Percentiles rank a stretch among this genome's conserved stretches.
phyloP scores from a whole-genome alignment of 2,888 invertebrate genomes.

The Drosophila meridiana region DNA sequence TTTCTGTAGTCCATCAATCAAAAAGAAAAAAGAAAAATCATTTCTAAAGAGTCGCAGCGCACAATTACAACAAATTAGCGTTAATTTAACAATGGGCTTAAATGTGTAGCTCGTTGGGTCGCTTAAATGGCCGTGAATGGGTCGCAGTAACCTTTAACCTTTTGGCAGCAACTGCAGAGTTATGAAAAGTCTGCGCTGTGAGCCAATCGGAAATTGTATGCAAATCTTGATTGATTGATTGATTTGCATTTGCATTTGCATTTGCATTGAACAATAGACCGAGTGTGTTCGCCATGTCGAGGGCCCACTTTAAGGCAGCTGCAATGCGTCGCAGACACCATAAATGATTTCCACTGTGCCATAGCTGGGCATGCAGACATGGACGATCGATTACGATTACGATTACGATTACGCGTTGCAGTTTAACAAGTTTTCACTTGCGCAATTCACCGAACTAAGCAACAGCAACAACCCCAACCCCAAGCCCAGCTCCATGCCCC shows the following conservation, averaged over 20 bases:
- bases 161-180: background rate
- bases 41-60: constrained; percentile 42
- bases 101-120: background rate
- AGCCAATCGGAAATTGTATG: constrained; percentile 68
- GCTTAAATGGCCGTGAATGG: constrained; percentile 30
- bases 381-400: constrained; percentile 22
- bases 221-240: constrained; percentile 64
- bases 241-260: constrained; percentile 40
- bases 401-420: constrained; percentile 41
- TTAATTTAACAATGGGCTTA: constrained; percentile 33
- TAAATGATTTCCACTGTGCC: constrained; percentile 27
- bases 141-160: constrained; percentile 37
- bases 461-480: constrained; percentile 1
- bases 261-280: constrained; percentile 4
- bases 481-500: constrained; percentile 16
- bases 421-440: constrained; percentile 57
- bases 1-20: constrained; percentile 41
- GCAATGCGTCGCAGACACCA: constrained; percentile 21
- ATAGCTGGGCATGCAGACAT: constrained; percentile 33
- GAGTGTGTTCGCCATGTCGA: constrained; percentile 20
- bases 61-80: constrained; percentile 62
- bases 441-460: constrained; percentile 29
- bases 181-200: constrained; percentile 40
- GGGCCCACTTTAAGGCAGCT: constrained; percentile 16
- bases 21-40: constrained; percentile 35